Evolutionary conservation across 2,797 vertebrate genomes (phyloP).

Genomic region (Hipposideros larvatus): DNA sequence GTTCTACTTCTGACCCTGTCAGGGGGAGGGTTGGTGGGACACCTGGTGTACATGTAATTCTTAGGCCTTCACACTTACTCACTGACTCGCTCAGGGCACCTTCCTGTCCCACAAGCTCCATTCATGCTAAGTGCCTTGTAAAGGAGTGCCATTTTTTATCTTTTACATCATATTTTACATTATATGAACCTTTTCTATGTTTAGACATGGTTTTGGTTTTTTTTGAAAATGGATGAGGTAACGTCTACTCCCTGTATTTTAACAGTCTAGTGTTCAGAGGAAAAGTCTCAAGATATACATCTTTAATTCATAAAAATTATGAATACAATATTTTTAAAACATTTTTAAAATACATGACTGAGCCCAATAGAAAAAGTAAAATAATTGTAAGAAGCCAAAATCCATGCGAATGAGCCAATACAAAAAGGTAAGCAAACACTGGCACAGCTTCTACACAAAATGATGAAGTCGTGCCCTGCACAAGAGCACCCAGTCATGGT

Average conservation of each 20-base stretch:
- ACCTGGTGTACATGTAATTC: background rate
- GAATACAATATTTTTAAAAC: background rate
- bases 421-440: background rate
- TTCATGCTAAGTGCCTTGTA: background rate
- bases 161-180: background rate
- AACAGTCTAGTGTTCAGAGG: background rate
- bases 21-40: background rate
- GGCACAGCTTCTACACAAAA: background rate
- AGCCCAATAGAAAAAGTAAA: background rate
- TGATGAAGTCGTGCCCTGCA: too few relatives aligned
- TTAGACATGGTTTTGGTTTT: background rate
- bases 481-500: background rate
- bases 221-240: conserved; percentile 2
- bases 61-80: background rate
- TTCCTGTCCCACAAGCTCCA: background rate
- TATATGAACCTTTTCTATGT: background rate
- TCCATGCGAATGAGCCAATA: background rate
- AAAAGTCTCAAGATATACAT: background rate
- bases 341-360: background rate
- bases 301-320: background rate
- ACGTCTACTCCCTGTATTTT: background rate
- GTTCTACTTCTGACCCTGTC: background rate
- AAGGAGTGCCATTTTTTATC: background rate
- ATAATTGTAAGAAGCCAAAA: background rate
- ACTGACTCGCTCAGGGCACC: background rate